phyloP scores from a whole-genome alignment of 2,113 vertebrate genomes.

The Sakesphorus luctuosus region DNA sequence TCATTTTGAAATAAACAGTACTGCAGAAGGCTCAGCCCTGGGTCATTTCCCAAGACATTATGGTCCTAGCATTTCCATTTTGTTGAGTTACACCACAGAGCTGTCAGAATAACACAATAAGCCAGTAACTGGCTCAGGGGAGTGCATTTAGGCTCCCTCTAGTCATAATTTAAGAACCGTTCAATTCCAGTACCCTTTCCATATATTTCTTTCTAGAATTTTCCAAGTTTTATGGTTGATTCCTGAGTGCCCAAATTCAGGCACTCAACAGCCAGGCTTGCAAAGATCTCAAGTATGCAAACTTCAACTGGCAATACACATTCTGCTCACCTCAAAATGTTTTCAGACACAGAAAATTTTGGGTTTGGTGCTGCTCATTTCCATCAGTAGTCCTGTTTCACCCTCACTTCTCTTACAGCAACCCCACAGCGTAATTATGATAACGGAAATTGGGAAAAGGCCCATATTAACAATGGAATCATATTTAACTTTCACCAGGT shows the following conservation, averaged over 20 bases:
- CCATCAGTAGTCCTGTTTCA: background rate
- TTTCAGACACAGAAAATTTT: background rate
- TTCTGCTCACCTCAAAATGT: background rate
- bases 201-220: background rate
- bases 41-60: background rate
- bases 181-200: background rate
- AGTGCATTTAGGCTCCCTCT: rapidly evolving
- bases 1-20: background rate
- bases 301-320: background rate
- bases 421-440: background rate
- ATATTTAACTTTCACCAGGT: slow-evolving; percentile 17
- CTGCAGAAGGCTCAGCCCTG: background rate
- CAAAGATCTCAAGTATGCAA: background rate
- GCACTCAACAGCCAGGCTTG: background rate
- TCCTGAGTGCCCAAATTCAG: background rate
- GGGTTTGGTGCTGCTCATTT: background rate
- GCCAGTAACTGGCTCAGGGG: background rate
- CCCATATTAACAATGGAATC: background rate
- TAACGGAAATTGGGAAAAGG: background rate
- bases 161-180: background rate
- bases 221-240: background rate
- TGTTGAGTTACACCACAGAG: background rate
- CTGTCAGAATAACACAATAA: background rate
- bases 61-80: background rate
- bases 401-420: background rate